Conservation (phyloP, 2,113 vertebrate species). For the Nothoprocta perdicaria region DNA sequence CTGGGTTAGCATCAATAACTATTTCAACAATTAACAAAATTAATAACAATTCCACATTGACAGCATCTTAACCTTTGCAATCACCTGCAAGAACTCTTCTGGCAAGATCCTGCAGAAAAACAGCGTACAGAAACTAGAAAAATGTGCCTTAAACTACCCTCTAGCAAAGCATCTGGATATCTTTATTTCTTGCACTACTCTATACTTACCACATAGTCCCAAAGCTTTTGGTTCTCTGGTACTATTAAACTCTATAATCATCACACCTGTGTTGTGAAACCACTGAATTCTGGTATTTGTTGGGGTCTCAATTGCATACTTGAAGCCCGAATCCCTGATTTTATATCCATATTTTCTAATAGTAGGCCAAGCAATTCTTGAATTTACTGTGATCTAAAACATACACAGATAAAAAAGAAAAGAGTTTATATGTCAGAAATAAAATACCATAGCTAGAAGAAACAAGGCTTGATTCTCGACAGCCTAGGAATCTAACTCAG, state of each 20-base stretch:
- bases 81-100: neutral
- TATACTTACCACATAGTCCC: slow-evolving; percentile 89
- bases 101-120: neutral
- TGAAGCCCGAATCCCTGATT: slow-evolving; percentile 93
- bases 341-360: slow-evolving; percentile 92
- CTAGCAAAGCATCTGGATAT: neutral
- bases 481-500: neutral
- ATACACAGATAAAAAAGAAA: neutral
- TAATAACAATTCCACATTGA: neutral
- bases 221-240: slow-evolving; percentile 77
- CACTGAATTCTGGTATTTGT: slow-evolving; percentile 90
- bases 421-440: neutral
- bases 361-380: slow-evolving; percentile 86
- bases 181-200: neutral
- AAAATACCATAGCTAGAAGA: neutral
- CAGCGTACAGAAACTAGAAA: neutral
- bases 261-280: slow-evolving; percentile 93
- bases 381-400: slow-evolving; percentile 88
- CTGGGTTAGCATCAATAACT: neutral
- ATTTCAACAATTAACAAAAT: neutral
- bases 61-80: neutral
- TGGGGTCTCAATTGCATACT: slow-evolving; percentile 90
- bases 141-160: neutral
- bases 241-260: slow-evolving; percentile 89
- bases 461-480: neutral